Percentiles rank a stretch among this genome's conserved stretches.
Evolutionary conservation across 2,888 invertebrate species (phyloP).

Genomic region (Pammene fasciana): DNA sequence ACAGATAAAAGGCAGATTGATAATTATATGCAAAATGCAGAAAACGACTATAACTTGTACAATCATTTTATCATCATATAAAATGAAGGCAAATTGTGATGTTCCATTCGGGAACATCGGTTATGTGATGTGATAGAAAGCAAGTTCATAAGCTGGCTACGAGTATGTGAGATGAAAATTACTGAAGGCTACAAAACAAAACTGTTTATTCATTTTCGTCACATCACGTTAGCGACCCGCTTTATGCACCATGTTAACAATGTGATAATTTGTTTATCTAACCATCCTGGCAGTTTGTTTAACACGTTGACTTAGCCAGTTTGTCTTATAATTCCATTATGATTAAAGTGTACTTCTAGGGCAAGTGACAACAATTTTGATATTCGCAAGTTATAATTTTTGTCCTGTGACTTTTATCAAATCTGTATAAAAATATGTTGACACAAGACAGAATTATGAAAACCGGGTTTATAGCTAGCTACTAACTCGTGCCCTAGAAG

Average conservation of each 20-base stretch:
- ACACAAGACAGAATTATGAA: background rate
- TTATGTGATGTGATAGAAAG: constrained; percentile 31
- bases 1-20: constrained; percentile 27
- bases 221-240: background rate
- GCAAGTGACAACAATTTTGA: background rate
- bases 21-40: constrained; percentile 29
- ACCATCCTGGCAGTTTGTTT: constrained; percentile 19
- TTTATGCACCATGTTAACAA: constrained; percentile 20
- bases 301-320: constrained; percentile 31
- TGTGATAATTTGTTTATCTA: constrained; percentile 15
- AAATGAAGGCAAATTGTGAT: constrained; percentile 5
- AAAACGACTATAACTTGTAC: constrained; percentile 15
- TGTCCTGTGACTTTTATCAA: background rate
- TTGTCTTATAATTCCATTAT: constrained; percentile 5
- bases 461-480: background rate
- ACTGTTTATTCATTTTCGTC: background rate
- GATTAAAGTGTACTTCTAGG: constrained; percentile 3
- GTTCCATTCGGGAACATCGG: constrained; percentile 2
- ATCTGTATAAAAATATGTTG: constrained; percentile 13
- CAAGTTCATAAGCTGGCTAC: constrained; percentile 7
- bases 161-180: background rate
- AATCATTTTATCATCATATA: constrained; percentile 4
- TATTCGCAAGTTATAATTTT: background rate
- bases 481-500: constrained; percentile 9
- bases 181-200: background rate